phyloP scores from a whole-genome alignment of 2,888 invertebrate species.

The Tachina fera region DNA sequence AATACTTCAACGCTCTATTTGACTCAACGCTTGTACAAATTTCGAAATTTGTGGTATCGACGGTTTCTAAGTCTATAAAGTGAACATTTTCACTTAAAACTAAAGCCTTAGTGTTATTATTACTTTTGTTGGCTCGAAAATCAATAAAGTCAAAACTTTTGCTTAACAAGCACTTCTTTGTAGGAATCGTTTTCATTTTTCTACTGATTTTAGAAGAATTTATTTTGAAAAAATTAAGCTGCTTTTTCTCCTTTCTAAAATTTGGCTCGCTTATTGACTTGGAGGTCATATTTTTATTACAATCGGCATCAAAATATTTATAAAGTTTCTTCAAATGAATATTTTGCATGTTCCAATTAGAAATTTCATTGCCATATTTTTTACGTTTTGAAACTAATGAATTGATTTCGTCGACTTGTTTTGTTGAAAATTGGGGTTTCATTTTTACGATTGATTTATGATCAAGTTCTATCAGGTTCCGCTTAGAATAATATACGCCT shows the following conservation, averaged over 20 bases:
- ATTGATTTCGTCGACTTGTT: constrained; percentile 66
- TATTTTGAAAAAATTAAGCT: not conserved
- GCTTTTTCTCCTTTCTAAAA: not conserved
- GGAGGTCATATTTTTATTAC: not conserved
- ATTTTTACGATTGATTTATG: not conserved
- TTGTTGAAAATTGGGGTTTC: not conserved
- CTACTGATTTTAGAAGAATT: not conserved
- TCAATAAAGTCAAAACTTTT: not conserved
- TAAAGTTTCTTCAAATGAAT: constrained; percentile 30
- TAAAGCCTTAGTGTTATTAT: not conserved
- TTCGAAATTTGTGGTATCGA: not conserved
- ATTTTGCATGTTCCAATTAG: constrained; percentile 76
- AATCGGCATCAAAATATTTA: not conserved
- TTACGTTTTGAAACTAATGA: constrained; percentile 74
- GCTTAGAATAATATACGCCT: constrained; percentile 76
- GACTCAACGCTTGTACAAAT: constrained; percentile 1
- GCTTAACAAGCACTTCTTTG: not conserved
- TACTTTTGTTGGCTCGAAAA: not conserved
- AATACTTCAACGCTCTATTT: no score
- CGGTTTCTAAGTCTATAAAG: constrained; percentile 1
- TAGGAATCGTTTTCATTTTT: not conserved
- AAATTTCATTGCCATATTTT: constrained; percentile 77
- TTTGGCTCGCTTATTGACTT: not conserved
- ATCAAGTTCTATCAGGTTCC: constrained; percentile 64
- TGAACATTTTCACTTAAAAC: constrained; percentile 32